Evolutionary conservation across 1,140 invertebrate species (phyloP), one percentile per base, ranked within the genome.

Genomic region (Ceratosolen solmsi): DNA sequence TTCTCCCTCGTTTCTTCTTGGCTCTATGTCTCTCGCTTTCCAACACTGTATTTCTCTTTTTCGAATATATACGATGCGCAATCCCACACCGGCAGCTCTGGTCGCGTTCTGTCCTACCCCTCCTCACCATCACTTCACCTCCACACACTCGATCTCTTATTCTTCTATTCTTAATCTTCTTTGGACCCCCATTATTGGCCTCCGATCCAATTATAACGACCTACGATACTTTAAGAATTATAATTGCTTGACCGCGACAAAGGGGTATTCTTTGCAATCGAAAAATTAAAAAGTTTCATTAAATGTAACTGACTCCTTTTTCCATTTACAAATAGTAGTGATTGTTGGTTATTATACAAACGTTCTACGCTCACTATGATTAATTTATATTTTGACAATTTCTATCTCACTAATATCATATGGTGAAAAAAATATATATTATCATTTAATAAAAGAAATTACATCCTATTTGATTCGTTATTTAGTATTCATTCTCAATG

Each of bases 141-240:
- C 15, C 4, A 38, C 46, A 58, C n/a, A n/a, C n/a, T 0, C 49
- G 8, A n/a, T 65, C 41, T 63, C 27, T 36, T n/a, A n/a, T 85
- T 86, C 83, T 87, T 83, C 87, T 88, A 87, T 90, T 90, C 87
- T 91, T 91, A 90, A 92, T 91, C 90, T 91, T 91, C 90, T 89
- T 90, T 90, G 86, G 88, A 88, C 87, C 86, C 87, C 89, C 86
- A 91, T 90, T 91, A 90, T 90, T 87, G 88, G 78, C 82, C 87
- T 87, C 85, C 85, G 85, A 84, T 87, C 88, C 90, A 91, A 91
- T 91, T 91, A 92, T 89, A 89, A 90, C 87, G 84, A 84, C 27
- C 85, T 75, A 78, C 83, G 86, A 88, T 90, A 88, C 84, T 87
- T 60, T 79, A 80, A 84, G 89, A 90, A 88, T 90, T 89, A 90